Conservation (phyloP, 2,888 invertebrate species). For the Lepidochitona cinerea region DNA sequence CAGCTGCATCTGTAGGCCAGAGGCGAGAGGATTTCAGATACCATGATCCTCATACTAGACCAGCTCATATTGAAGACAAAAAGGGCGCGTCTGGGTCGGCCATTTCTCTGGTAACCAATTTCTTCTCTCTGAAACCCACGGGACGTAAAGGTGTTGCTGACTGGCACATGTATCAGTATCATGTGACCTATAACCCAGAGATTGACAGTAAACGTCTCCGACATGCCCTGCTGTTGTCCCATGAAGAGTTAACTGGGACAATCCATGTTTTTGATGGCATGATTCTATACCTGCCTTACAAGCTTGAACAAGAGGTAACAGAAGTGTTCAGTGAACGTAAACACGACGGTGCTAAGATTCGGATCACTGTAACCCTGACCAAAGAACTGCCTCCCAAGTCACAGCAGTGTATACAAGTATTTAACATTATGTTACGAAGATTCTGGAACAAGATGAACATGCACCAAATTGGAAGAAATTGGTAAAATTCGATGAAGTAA, state of each 20-base stretch:
- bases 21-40: slow-evolving; percentile 27
- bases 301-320: slow-evolving; percentile 55
- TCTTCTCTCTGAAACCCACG: slow-evolving; percentile 45
- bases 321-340: slow-evolving; percentile 44
- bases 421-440: slow-evolving; percentile 65
- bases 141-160: slow-evolving; percentile 33
- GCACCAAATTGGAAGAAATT: no score
- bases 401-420: slow-evolving; percentile 61
- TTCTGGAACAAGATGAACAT: no score
- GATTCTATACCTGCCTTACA: slow-evolving; percentile 57
- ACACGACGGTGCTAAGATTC: slow-evolving; percentile 46
- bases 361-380: slow-evolving; percentile 53
- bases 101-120: slow-evolving; percentile 54
- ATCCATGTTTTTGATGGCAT: slow-evolving; percentile 67
- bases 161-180: slow-evolving; percentile 65
- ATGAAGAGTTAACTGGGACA: slow-evolving; percentile 52
- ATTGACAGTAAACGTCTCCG: slow-evolving; percentile 57
- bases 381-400: slow-evolving; percentile 55
- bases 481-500: no score
- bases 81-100: slow-evolving; percentile 46
- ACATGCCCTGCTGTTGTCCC: slow-evolving; percentile 51
- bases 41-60: slow-evolving; percentile 42
- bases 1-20: slow-evolving; percentile 23
- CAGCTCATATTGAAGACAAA: slow-evolving; percentile 49
- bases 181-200: slow-evolving; percentile 65